Base-by-base conservation (phyloP, 2,113 vertebrate species). In the Amblyopsis rosae region DNA sequence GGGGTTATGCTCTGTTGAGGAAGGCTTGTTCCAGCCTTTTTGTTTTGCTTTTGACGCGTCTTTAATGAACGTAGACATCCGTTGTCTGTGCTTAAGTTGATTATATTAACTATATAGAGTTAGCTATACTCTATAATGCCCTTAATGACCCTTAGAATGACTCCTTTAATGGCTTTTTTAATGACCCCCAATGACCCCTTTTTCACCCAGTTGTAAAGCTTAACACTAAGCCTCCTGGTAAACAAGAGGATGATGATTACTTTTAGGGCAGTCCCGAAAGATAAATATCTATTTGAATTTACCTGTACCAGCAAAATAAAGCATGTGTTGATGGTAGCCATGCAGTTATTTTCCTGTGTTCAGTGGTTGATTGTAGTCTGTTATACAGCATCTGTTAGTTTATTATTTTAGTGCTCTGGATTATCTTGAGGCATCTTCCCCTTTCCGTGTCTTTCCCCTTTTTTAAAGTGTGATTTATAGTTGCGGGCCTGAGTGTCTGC, bases 191-290 rank as follows among this genome's bases (percentile, higher is more conserved):
- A 72, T 84, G 81, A 78, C 74, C 82, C 59, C 58, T 85, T 73
- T 69, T 76, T 13, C 82, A 68, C 66, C 82, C 75, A 72, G 78
- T 73, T 89, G 86, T 85, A 87, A 71, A 81, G 80, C 67, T 75
- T 69, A 75, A 53, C 69, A 49, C 69, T 73, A 35, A 62, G 76
- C 55, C 74, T 70, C 55, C 41, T 76, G 75, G 76, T 26, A 71
- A 72, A 69, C 74, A 82, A 82, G 69, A 55, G 1, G 47, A 35
- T 82, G 59, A 68, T 17, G 58, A 16, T 35, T 59, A 15, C 3
- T 51, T 51, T 51, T 51, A 51, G 13, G 35, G 35, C 35, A 41
- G 4, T 41, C 35, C 4, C 35, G 7, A 41, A 7, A 26, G 26
- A 26, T 26, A 26, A 2, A 26, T 26, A 26, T 26, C 26, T 26